These are phyloP conservation scores for Cuniculus paca DNA, from an alignment of 2,797 vertebrate genomes.

Conservation along the genomic window DNA sequence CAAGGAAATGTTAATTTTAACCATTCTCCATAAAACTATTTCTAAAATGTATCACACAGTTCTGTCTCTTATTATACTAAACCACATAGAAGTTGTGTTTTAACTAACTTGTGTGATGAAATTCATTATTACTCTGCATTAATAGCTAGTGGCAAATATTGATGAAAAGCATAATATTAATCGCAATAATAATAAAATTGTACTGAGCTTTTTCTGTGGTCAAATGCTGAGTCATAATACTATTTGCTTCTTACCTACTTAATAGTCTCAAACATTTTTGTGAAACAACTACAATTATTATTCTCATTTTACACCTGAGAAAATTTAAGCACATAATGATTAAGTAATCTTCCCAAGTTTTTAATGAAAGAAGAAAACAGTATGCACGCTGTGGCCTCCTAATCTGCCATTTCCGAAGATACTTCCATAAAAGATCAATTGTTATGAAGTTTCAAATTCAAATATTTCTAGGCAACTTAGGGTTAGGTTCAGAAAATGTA, in stretches of 20 bases:
- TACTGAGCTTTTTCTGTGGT: not conserved
- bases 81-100: not conserved
- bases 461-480: not conserved
- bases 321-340: not conserved
- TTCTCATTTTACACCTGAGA: not conserved
- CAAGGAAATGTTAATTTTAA: not conserved
- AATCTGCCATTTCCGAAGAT: not conserved
- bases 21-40: not conserved
- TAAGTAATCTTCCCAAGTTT: not conserved
- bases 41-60: constrained; percentile 10
- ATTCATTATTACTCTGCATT: constrained; percentile 1
- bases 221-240: not conserved
- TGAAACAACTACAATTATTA: not conserved
- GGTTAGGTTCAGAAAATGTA: not conserved
- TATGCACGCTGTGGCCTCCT: not conserved
- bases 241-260: not conserved
- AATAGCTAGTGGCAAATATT: not conserved
- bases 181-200: not conserved
- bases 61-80: not conserved
- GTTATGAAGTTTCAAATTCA: not conserved
- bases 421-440: not conserved
- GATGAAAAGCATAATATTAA: not conserved
- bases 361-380: not conserved
- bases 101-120: not conserved
- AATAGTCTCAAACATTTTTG: constrained; percentile 3